These are phyloP conservation scores for Drosophila ananassae DNA, from an alignment of 1,140 invertebrate genomes.

Conservation along the genomic window DNA sequence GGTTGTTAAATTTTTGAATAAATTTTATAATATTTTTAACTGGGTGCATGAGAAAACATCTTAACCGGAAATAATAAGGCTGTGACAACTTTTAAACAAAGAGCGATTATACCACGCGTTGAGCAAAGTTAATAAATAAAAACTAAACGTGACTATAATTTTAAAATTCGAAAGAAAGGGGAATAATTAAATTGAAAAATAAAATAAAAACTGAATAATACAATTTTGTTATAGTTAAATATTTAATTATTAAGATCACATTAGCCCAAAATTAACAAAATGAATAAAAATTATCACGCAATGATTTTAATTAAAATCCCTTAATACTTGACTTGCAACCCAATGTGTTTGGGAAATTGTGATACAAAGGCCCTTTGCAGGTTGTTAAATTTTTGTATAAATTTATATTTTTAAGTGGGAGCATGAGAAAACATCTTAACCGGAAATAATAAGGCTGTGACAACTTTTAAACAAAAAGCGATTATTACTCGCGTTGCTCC, in stretches of 20 bases:
- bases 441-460: conserved; percentile 19
- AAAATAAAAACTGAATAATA: background rate
- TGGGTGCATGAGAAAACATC: background rate
- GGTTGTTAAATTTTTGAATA: background rate
- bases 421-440: background rate
- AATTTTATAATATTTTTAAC: background rate
- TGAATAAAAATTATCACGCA: no score
- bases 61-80: conserved; percentile 18
- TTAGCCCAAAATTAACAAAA: no score
- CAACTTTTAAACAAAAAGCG: conserved; percentile 1
- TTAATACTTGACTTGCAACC: background rate
- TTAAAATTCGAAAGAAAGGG: background rate
- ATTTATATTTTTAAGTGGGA: background rate
- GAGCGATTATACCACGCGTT: conserved; percentile 13
- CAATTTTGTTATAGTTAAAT: background rate
- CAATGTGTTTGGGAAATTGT: conserved; percentile 2
- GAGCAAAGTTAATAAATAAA: conserved; percentile 10
- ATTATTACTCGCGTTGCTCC: conserved; percentile 7
- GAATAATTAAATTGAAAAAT: conserved; percentile 1
- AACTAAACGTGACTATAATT: conserved; percentile 18
- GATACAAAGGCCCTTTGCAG: background rate
- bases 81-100: conserved; percentile 2
- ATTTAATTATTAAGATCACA: background rate
- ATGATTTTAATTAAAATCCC: no score
- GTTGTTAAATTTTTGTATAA: background rate